Conservation (phyloP, 2,797 vertebrate species). For the Miichthys miiuy region DNA sequence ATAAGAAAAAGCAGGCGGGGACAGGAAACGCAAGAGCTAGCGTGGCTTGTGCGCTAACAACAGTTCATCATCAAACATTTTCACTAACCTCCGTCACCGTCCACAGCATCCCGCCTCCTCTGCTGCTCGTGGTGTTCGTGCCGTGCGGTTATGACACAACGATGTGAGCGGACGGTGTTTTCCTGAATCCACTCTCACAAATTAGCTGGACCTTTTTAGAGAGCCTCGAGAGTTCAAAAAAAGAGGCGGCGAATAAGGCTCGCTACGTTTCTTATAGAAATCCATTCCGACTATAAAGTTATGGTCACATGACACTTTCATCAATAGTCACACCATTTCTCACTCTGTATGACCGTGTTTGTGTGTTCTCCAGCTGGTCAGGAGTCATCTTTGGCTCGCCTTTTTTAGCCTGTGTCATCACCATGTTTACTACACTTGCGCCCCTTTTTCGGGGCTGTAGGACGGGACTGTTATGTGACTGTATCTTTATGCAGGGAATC, state of each 20-base stretch:
- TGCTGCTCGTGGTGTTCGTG: background rate
- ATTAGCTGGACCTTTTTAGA: too few species aligned
- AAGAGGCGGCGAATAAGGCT: too few species aligned
- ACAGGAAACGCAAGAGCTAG: background rate
- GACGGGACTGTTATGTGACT: background rate
- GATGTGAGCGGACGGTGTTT: too few species aligned
- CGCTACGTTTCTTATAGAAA: background rate
- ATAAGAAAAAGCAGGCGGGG: background rate
- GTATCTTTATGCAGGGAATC: background rate
- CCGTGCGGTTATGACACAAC: background rate
- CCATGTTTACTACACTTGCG: background rate
- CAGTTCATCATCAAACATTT: background rate
- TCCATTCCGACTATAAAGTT: too few species aligned
- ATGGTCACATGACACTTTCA: background rate
- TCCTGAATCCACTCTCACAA: too few species aligned
- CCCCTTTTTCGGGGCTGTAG: background rate
- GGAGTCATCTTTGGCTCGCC: background rate
- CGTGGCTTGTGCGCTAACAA: background rate
- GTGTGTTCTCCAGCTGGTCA: background rate
- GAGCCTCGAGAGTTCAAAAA: too few species aligned
- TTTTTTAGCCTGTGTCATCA: background rate
- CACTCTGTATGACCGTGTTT: background rate
- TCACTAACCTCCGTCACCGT: background rate
- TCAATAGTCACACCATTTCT: background rate
- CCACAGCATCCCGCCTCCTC: background rate